Evolutionary conservation across 1,140 invertebrate species (phyloP).

Genomic region (Papilio polytes): DNA sequence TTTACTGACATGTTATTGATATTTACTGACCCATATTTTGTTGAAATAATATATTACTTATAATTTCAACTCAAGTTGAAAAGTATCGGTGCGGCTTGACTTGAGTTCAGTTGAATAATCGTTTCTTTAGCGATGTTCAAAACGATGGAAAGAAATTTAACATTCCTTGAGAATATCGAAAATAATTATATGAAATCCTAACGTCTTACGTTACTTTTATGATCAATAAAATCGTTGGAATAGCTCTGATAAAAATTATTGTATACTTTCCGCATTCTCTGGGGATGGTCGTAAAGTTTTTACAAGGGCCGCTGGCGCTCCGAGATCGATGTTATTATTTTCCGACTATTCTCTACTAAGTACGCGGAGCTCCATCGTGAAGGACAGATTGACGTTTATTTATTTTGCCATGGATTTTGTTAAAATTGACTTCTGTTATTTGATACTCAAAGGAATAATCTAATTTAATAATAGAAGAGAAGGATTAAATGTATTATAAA

Average conservation of each 20-base stretch:
- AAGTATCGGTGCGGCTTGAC: no score
- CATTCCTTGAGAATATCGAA: neutral
- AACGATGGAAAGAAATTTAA: neutral
- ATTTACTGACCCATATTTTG: neutral
- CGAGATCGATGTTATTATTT: slow-evolving; percentile 3
- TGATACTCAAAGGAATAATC: no score
- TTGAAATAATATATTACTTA: no score
- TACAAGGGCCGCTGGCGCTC: neutral
- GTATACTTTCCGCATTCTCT: slow-evolving; percentile 2
- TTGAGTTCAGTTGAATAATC: no score
- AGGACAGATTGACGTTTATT: slow-evolving; percentile 15
- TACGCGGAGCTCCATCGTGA: neutral
- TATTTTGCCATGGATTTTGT: neutral
- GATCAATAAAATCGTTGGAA: slow-evolving; percentile 23
- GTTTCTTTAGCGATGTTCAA: neutral
- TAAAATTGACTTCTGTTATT: neutral
- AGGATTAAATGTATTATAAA: no score
- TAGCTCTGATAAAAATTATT: slow-evolving; percentile 32
- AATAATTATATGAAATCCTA: slow-evolving; percentile 15
- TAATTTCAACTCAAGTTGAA: no score
- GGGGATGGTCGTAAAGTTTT: slow-evolving; percentile 21
- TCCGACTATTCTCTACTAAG: no score
- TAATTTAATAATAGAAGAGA: no score
- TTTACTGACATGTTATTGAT: neutral
- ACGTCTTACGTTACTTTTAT: slow-evolving; percentile 1